A percentile compares a stretch with the other conserved stretches of the same genome.
Evolutionary conservation across 2,113 vertebrate species (phyloP).

Genomic region (Oplegnathus fasciatus): DNA sequence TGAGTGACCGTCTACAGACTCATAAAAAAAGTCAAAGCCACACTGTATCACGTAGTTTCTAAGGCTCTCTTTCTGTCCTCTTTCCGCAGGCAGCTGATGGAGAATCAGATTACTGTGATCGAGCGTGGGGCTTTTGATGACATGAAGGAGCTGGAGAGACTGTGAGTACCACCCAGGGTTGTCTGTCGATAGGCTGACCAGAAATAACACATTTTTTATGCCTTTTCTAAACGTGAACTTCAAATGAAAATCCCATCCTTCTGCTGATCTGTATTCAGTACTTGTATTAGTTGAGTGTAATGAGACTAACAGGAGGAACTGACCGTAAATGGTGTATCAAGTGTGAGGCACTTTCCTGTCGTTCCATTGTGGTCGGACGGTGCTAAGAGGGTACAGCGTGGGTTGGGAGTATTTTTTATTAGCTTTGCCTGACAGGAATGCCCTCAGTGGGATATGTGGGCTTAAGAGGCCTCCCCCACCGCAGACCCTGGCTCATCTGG

Average conservation of each 20-base stretch:
- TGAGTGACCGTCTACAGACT: slow-evolving; percentile 39
- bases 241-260: slow-evolving; percentile 35
- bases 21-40: slow-evolving; percentile 48
- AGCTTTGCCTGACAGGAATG: slow-evolving; percentile 73
- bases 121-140: slow-evolving; percentile 97
- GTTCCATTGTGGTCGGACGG: slow-evolving; percentile 62
- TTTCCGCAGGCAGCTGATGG: slow-evolving; percentile 95
- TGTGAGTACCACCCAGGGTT: slow-evolving; percentile 89
- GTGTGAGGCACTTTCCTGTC: slow-evolving; percentile 64
- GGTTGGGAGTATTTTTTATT: slow-evolving; percentile 66
- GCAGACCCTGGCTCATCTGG: slow-evolving; percentile 75
- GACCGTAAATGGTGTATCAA: slow-evolving; percentile 40
- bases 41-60: slow-evolving; percentile 39
- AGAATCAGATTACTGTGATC: slow-evolving; percentile 94
- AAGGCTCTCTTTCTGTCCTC: slow-evolving; percentile 48
- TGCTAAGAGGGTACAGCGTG: slow-evolving; percentile 59
- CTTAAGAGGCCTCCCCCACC: slow-evolving; percentile 70
- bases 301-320: slow-evolving; percentile 52
- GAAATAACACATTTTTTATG: slow-evolving; percentile 44
- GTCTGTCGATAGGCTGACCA: slow-evolving; percentile 14
- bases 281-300: slow-evolving; percentile 35
- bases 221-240: slow-evolving; percentile 48
- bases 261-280: slow-evolving; percentile 19
- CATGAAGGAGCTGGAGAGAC: slow-evolving; percentile 97
- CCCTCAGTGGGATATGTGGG: slow-evolving; percentile 75